A percentile compares a stretch with the other conserved stretches of the same genome.
phyloP scores from a whole-genome alignment of 1,140 invertebrate genomes.

The Bombus confusus region DNA sequence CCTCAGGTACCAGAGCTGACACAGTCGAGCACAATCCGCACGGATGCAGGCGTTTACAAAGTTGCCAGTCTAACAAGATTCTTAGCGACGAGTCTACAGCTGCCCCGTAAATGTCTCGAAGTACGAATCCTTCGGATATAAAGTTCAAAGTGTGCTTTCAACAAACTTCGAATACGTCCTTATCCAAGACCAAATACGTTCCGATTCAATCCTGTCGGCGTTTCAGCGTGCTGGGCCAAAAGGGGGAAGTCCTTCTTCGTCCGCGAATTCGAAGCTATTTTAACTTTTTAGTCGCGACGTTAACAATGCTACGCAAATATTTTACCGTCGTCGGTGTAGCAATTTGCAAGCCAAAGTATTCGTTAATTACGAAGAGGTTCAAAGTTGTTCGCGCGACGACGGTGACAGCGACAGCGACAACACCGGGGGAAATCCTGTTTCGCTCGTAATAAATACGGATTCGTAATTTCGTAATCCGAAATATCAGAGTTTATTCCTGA shows the following conservation, averaged over 20 bases:
- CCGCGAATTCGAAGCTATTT: not conserved
- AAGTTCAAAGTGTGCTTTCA: constrained; percentile 28
- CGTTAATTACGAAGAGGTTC: not conserved
- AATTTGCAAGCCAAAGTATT: not conserved
- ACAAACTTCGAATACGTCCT: constrained; percentile 31
- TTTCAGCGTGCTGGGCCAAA: not conserved
- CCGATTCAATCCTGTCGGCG: constrained; percentile 12
- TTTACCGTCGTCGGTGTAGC: not conserved
- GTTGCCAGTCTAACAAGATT: constrained; percentile 20
- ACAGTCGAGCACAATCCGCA: not conserved
- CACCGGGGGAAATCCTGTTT: not conserved
- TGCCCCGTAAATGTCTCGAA: constrained; percentile 19
- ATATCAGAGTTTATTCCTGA: not conserved
- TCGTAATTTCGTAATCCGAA: constrained; percentile 29
- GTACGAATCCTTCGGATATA: constrained; percentile 36
- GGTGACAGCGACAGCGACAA: not conserved
- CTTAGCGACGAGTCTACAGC: not conserved
- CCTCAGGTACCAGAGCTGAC: not conserved
- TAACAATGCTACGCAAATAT: not conserved
- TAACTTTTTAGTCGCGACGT: not conserved
- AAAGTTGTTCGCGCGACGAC: not conserved
- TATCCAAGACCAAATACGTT: constrained; percentile 20
- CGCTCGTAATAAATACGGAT: not conserved
- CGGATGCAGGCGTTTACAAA: constrained; percentile 1
- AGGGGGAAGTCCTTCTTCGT: not conserved